A percentile compares a stretch with the other conserved stretches of the same genome.
Evolutionary conservation across 2,888 invertebrate genomes (phyloP).

Genomic region (Platycheirus rosarum): DNA sequence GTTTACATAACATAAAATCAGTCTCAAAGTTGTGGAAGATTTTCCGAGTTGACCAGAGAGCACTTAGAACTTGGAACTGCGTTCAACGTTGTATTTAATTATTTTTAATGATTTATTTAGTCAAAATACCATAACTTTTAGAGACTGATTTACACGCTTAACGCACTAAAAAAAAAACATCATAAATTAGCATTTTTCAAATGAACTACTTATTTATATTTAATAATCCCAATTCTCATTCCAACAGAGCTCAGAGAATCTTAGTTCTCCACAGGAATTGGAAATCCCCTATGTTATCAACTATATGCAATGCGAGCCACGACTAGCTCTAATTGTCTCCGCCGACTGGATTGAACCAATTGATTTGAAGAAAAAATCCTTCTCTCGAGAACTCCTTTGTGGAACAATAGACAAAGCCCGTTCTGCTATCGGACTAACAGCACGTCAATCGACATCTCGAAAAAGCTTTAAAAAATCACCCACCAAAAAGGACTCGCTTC

Average conservation of each 20-base stretch:
- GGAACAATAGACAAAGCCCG: constrained; percentile 77
- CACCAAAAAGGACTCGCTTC: constrained; percentile 59
- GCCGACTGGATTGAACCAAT: constrained; percentile 78
- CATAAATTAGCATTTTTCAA: neutral
- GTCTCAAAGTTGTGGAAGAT: constrained; percentile 28
- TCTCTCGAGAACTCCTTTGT: constrained; percentile 76
- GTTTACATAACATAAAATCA: constrained; percentile 12
- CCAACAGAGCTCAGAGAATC: constrained; percentile 77
- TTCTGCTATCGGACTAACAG: constrained; percentile 75
- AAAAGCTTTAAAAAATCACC: constrained; percentile 59
- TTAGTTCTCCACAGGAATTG: constrained; percentile 78
- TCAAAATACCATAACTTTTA: too few species aligned
- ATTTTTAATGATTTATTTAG: too few species aligned
- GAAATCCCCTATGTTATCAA: constrained; percentile 76
- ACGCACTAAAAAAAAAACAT: neutral
- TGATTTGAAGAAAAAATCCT: constrained; percentile 77
- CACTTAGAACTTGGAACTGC: too few species aligned
- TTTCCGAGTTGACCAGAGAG: too few species aligned
- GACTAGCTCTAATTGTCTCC: constrained; percentile 77
- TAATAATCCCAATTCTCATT: neutral
- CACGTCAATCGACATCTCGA: constrained; percentile 53
- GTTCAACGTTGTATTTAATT: too few species aligned
- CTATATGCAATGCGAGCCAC: constrained; percentile 77
- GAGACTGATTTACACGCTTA: constrained; percentile 48
- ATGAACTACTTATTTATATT: neutral